These are phyloP conservation scores for Platycheirus rosarum DNA, from an alignment of 2,888 invertebrate genomes.

Conservation along the genomic window DNA sequence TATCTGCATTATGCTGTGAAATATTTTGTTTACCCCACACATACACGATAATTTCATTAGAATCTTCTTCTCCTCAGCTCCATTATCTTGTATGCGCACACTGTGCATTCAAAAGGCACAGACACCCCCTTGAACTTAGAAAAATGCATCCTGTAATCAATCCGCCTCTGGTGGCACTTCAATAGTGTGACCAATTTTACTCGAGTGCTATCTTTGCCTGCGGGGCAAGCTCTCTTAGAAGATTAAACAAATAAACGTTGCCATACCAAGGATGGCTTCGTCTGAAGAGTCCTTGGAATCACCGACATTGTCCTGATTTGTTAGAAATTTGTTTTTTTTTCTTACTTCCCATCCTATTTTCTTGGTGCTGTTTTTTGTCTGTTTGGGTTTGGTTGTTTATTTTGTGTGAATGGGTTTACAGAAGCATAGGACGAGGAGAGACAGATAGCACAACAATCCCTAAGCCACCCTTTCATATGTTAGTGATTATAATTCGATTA, in stretches of 20 bases:
- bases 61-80: constrained; percentile 4
- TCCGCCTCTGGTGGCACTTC: constrained; percentile 43
- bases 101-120: constrained; percentile 7
- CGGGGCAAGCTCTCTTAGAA: constrained; percentile 64
- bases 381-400: constrained; percentile 45
- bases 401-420: constrained; percentile 54
- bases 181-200: constrained; percentile 68
- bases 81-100: not conserved
- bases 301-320: constrained; percentile 66
- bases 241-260: constrained; percentile 69
- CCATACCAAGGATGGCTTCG: constrained; percentile 47
- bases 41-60: constrained; percentile 36
- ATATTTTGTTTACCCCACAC: constrained; percentile 31
- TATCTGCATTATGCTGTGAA: constrained; percentile 17
- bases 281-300: constrained; percentile 40
- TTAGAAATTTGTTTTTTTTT: constrained; percentile 56
- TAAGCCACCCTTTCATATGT: constrained; percentile 63
- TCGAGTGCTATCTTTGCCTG: constrained; percentile 66
- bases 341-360: constrained; percentile 6
- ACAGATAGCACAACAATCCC: constrained; percentile 14
- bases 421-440: not conserved
- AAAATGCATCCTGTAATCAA: constrained; percentile 66
- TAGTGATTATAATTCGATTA: constrained; percentile 73
- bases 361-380: constrained; percentile 9
- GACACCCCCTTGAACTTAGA: constrained; percentile 7